A percentile compares a stretch with the other conserved stretches of the same genome.
Evolutionary conservation across 2,888 invertebrate species (phyloP).

Genomic region (Fissipunctia ypsillon): DNA sequence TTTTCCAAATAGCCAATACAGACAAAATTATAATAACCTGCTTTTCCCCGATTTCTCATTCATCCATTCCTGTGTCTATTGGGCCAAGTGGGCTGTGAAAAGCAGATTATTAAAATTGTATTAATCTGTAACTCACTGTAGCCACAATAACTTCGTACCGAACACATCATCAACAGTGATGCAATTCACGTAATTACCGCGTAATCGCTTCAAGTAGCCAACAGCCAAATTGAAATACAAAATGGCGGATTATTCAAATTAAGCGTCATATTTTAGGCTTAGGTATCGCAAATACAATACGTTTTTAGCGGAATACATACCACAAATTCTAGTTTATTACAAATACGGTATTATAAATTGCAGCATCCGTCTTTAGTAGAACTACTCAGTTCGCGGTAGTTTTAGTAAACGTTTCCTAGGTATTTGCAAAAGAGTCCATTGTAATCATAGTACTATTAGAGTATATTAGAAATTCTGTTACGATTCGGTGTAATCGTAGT

Average conservation of each 20-base stretch:
- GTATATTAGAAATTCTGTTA: not conserved
- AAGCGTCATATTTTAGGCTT: conserved; percentile 28
- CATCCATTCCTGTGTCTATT: not conserved
- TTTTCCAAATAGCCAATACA: conserved; percentile 2
- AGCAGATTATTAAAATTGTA: conserved; percentile 21
- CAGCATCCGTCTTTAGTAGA: conserved; percentile 17
- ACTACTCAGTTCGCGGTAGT: conserved; percentile 12
- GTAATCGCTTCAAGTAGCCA: conserved; percentile 19
- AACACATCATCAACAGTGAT: conserved; percentile 1
- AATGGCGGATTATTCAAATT: conserved; percentile 47
- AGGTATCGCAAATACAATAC: conserved; percentile 8
- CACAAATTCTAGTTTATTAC: conserved; percentile 21
- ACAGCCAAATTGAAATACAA: conserved; percentile 28
- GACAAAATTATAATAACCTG: conserved; percentile 11
- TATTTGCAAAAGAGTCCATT: conserved; percentile 43
- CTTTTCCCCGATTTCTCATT: conserved; percentile 31
- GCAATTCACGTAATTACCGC: conserved; percentile 15
- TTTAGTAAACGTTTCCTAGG: conserved; percentile 11
- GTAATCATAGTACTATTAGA: conserved; percentile 16
- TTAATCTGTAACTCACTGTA: conserved; percentile 3
- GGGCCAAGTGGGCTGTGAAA: conserved; percentile 11
- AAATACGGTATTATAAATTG: conserved; percentile 26
- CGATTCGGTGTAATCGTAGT: conserved; percentile 11
- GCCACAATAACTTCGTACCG: conserved; percentile 7
- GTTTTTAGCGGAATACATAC: conserved; percentile 14